Evolutionary conservation across 1,140 invertebrate genomes (phyloP), one percentile per base, ranked within the genome.

Genomic region (Orius insidiosus): DNA sequence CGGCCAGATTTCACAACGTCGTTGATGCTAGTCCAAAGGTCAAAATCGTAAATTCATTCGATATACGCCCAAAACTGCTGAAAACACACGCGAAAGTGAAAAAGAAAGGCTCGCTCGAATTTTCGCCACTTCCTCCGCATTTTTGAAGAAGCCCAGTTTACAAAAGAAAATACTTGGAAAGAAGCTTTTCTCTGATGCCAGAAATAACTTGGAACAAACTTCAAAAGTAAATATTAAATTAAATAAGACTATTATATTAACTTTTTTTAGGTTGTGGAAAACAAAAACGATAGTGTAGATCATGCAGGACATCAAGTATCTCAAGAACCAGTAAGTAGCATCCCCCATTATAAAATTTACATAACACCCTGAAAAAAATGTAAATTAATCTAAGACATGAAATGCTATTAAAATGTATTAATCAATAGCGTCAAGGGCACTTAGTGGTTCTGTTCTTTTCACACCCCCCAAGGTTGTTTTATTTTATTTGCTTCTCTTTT

Each of bases 1-100:
- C 46, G 39, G 11, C 46, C 2, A 13, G 46, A n/a, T 48, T 48
- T 39, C 46, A 34, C 39, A 48, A 48, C 33, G 11, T 31, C 13
- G 14, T 32, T 32, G 38, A 34, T 6, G 31, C 14, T 10, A 38
- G 38, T 6, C 9, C 14, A 14, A 8, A 13, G 5, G 5, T 24
- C 7, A 24, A 24, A 24, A 30, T 11, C 19, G 10, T 2, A 43
- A 30, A 16, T 43, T 24, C 39, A 42, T 18, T 6, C 24, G 39
- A 34, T 7, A 9, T 3, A 42, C 18, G 31, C 15, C 15, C 37
- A n/a, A 16, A 34, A 11, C 3, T 5, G n/a, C 11, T 2, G 24
- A 33, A 7, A 39, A 48, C 16, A 30, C 33, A 4, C 24, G 46
- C 10, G 46, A 48, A 31, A 14, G 13, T 5, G 46, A 48, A 42